Conservation (phyloP, 2,113 vertebrate species). For the Crotophaga sulcirostris region DNA sequence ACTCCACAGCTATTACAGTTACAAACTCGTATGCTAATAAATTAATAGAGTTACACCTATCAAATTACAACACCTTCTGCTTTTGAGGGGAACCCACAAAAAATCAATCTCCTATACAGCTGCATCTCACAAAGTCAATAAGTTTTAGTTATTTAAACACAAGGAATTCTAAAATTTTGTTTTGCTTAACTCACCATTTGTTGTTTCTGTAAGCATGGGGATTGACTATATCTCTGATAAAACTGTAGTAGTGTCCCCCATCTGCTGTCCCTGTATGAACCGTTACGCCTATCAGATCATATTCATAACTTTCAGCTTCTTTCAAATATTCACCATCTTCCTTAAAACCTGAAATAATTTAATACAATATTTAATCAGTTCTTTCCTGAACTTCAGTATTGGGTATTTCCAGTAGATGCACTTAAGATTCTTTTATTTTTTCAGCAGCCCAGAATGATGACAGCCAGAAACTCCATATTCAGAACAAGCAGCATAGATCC, state of each 20-base stretch:
- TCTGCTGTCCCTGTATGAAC: constrained; percentile 98
- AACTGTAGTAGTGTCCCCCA: constrained; percentile 98
- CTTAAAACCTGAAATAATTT: constrained; percentile 85
- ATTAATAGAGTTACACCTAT: neutral
- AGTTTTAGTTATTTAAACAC: neutral
- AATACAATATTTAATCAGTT: neutral
- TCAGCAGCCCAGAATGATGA: neutral
- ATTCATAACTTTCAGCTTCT: constrained; percentile 92
- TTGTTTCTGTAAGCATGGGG: constrained; percentile 98
- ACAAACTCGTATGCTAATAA: neutral
- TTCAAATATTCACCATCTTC: constrained; percentile 83
- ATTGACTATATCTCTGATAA: constrained; percentile 96
- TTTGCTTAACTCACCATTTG: constrained; percentile 86
- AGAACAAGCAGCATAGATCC: neutral
- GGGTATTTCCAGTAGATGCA: neutral
- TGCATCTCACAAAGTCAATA: neutral
- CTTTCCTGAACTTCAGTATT: neutral
- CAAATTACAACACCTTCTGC: neutral
- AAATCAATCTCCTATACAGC: rapidly evolving
- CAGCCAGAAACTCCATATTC: neutral
- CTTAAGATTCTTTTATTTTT: neutral
- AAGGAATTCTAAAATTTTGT: constrained; percentile 58
- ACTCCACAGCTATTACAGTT: neutral
- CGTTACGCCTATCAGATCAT: constrained; percentile 97
- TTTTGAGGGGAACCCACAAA: neutral